Base-by-base conservation (phyloP, 2,888 invertebrate species). In the Ryuthela nishihirai region DNA sequence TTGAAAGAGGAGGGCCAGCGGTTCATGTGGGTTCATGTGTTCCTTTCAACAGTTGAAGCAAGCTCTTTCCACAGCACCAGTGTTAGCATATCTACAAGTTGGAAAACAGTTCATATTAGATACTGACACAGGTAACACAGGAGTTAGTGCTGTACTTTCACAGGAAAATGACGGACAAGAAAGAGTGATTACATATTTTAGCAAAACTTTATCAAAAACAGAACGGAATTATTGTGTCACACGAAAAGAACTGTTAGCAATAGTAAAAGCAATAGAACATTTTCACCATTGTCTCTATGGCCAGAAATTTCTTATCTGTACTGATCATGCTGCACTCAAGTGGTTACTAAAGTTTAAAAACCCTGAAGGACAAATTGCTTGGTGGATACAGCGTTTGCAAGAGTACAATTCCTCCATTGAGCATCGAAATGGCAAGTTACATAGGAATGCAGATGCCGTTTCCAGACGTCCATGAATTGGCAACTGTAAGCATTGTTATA, bases 241-340 rank as follows among this genome's bases (percentile, higher is more conserved):
- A 15, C 35, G n/a, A 15, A 36, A 46, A 17, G 35, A 46, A 17
- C 15, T 46, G 9, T 36, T 46, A 6, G 17, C 34, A 6, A 34
- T 44, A 10, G 44, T 40, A 9, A 40, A 40, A 24, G 21, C 42
- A 17, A 17, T 26, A 42, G 26, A 42, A 42, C 25, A 42, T 25
- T 42, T 42, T 29, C 26, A 42, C 17, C 42, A 25, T 26, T 42
- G 29, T 15, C 26, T 26, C 15, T 42, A 42, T n/a, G 26, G 18
- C 21, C 15, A 29, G 17, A 42, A 42, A 42, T 42, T 42, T 17
- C n/a, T n/a, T n/a, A n/a, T n/a, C 17, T 42, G n/a, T n/a, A n/a
- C n/a, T n/a, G n/a, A n/a, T n/a, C n/a, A n/a, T n/a, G n/a, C n/a
- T n/a, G n/a, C n/a, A n/a, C n/a, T n/a, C n/a, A n/a, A n/a, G n/a